A percentile compares a stretch with the other conserved stretches of the same genome.
Evolutionary conservation across 1,140 invertebrate genomes (phyloP).

Genomic region (Cotesia typhae): DNA sequence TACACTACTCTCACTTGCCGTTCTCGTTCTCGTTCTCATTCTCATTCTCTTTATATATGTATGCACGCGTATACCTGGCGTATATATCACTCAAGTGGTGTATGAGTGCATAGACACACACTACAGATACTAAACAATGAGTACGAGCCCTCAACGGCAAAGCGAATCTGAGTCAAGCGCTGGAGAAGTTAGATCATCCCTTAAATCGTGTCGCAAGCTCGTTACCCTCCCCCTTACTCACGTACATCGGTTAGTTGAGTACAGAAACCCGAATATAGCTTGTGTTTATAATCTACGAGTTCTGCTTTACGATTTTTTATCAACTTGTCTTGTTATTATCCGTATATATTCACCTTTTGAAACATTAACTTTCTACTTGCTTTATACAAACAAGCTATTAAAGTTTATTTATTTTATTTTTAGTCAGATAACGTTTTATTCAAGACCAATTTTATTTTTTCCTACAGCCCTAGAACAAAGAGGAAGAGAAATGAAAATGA

Average conservation of each 20-base stretch:
- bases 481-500: neutral
- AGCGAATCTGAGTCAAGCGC: conserved; percentile 48
- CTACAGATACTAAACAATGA: conserved; percentile 7
- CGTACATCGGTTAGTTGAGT: conserved; percentile 1
- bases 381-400: too few species aligned
- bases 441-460: too few species aligned
- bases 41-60: conserved; percentile 19
- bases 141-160: conserved; percentile 46
- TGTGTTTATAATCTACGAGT: neutral
- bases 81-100: conserved; percentile 10
- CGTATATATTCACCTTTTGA: too few species aligned
- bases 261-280: neutral
- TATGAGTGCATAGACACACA: neutral
- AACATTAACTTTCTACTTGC: too few species aligned
- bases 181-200: conserved; percentile 47
- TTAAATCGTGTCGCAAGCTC: conserved; percentile 42
- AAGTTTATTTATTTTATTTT: too few species aligned
- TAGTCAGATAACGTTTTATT: too few species aligned
- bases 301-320: neutral
- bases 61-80: conserved; percentile 20
- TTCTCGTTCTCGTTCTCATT: conserved; percentile 18
- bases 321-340: too few species aligned
- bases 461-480: neutral
- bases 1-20: conserved; percentile 34
- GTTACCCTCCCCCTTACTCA: conserved; percentile 18